Percentiles rank a stretch among this genome's conserved stretches.
Conservation (phyloP, 2,888 invertebrate genomes). For the Leucania comma region DNA sequence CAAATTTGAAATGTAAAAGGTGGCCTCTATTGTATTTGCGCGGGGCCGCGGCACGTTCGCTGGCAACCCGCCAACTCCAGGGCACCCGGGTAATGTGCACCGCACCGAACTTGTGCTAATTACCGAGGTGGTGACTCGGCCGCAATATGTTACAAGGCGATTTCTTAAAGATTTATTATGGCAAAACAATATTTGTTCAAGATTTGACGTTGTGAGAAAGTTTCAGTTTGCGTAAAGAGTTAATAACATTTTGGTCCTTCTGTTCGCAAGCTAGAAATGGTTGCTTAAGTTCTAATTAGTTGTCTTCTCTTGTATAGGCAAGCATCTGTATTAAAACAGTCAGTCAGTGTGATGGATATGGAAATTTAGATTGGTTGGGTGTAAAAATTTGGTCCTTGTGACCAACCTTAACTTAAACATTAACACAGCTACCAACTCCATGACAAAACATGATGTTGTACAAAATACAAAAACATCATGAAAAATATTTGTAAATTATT, state of each 20-base stretch:
- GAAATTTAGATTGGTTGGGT: too few relatives aligned
- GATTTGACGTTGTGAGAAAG: neutral
- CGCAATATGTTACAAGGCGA: constrained; percentile 54
- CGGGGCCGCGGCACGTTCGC: constrained; percentile 43
- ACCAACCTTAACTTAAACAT: too few relatives aligned
- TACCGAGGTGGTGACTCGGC: constrained; percentile 62
- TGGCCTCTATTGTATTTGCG: constrained; percentile 44
- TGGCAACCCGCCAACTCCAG: constrained; percentile 55
- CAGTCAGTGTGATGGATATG: too few relatives aligned
- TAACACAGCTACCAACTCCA: too few relatives aligned
- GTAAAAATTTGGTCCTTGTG: too few relatives aligned
- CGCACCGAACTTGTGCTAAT: constrained; percentile 69
- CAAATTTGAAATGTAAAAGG: constrained; percentile 53
- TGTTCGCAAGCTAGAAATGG: neutral
- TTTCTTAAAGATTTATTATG: constrained; percentile 39
- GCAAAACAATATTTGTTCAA: constrained; percentile 29
- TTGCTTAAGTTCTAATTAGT: neutral
- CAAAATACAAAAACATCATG: too few relatives aligned
- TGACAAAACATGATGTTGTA: too few relatives aligned
- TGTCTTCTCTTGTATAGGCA: neutral
- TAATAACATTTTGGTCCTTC: neutral
- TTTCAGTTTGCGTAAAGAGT: neutral
- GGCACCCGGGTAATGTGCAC: constrained; percentile 49
- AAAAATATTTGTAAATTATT: too few relatives aligned
- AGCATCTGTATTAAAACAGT: too few relatives aligned